Conservation (phyloP, 2,888 invertebrate genomes). For the Scotopteryx bipunctaria region DNA sequence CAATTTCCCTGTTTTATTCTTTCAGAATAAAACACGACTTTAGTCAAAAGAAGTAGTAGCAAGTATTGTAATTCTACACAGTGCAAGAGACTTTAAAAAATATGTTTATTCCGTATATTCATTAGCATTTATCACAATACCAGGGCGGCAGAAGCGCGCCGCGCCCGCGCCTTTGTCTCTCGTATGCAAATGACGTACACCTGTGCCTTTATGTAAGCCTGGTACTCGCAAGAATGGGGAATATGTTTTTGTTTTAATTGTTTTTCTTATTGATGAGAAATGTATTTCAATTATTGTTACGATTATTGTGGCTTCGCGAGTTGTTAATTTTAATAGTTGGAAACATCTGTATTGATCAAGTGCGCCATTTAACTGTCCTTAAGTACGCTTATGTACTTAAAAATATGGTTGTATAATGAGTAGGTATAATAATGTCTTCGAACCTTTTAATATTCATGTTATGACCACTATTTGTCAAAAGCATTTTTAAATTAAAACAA, state of each 20-base stretch:
- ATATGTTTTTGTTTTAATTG: slow-evolving; percentile 30
- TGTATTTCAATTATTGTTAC: slow-evolving; percentile 25
- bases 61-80: slow-evolving; percentile 4
- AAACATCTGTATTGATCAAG: slow-evolving; percentile 24
- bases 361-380: slow-evolving; percentile 9
- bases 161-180: slow-evolving; percentile 69
- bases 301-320: slow-evolving; percentile 11
- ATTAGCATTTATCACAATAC: slow-evolving; percentile 76
- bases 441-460: too few species aligned
- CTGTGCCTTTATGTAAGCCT: slow-evolving; percentile 72
- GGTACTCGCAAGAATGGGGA: slow-evolving; percentile 45
- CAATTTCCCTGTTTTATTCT: neutral
- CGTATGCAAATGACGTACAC: slow-evolving; percentile 70
- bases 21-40: slow-evolving; percentile 5
- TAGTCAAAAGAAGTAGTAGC: too few species aligned
- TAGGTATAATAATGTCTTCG: too few species aligned
- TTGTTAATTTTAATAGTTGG: slow-evolving; percentile 19
- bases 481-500: neutral
- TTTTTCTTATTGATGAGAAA: slow-evolving; percentile 29
- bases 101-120: slow-evolving; percentile 59
- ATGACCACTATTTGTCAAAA: neutral
- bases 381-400: neutral
- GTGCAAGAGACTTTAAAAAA: slow-evolving; percentile 21
- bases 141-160: slow-evolving; percentile 68
- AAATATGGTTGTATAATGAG: too few species aligned